Evolutionary conservation across 2,888 invertebrate genomes (phyloP).

Genomic region (Apodemia zela): DNA sequence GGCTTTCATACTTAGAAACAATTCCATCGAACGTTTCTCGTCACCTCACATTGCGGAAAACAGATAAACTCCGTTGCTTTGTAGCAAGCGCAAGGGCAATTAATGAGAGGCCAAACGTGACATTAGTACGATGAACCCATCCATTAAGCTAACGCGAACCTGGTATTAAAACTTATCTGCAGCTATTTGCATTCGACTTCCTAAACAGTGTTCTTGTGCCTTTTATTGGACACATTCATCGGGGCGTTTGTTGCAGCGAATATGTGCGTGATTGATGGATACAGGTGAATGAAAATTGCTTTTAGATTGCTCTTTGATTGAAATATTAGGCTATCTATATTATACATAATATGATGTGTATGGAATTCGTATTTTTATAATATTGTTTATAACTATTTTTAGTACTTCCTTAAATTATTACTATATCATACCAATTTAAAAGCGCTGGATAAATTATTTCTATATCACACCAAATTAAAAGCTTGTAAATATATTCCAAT

Average conservation of each 20-base stretch:
- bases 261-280: conserved; percentile 39
- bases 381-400: neutral
- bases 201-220: conserved; percentile 57
- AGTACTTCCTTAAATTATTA: no score
- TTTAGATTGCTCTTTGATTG: conserved; percentile 34
- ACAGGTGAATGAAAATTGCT: conserved; percentile 36
- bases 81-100: conserved; percentile 58
- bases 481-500: no score
- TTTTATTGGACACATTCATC: conserved; percentile 38
- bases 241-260: conserved; percentile 33
- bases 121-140: conserved; percentile 71
- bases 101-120: conserved; percentile 77
- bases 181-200: conserved; percentile 76
- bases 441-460: no score
- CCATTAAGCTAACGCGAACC: conserved; percentile 65
- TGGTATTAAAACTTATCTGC: conserved; percentile 77
- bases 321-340: conserved; percentile 30
- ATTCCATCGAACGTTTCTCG: conserved; percentile 30
- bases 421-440: no score
- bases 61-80: conserved; percentile 65
- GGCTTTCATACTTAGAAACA: conserved; percentile 8
- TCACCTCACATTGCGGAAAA: conserved; percentile 42
- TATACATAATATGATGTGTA: no score
- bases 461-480: no score
- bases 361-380: neutral